These are phyloP conservation scores for Macroteleia sp. DNA, from an alignment of 2,888 invertebrate genomes.

Conservation along the genomic window DNA sequence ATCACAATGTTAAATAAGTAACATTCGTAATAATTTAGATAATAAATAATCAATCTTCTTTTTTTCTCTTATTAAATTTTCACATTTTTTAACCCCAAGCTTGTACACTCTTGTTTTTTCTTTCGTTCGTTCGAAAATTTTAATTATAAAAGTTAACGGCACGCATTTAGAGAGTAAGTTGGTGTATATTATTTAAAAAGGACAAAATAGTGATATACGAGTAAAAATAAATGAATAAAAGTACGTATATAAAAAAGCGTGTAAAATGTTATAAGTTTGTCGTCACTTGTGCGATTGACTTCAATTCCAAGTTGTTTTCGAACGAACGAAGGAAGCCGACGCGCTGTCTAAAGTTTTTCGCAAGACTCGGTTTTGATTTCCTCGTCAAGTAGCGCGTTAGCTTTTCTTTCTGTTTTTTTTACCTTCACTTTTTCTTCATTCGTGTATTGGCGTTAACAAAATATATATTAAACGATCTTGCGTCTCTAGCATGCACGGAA, in stretches of 20 bases:
- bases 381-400: constrained; percentile 28
- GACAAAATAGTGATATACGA: constrained; percentile 7
- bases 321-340: constrained; percentile 39
- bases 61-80: no score
- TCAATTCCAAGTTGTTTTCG: constrained; percentile 53
- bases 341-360: constrained; percentile 32
- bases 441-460: constrained; percentile 19
- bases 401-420: no score
- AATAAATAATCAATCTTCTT: constrained; percentile 41
- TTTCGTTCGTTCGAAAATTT: constrained; percentile 10
- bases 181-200: constrained; percentile 5
- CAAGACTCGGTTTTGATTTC: constrained; percentile 54
- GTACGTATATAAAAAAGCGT: constrained; percentile 23
- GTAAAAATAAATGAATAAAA: constrained; percentile 28
- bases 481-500: constrained; percentile 4
- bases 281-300: constrained; percentile 53
- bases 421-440: neutral
- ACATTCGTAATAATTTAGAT: constrained; percentile 23
- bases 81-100: neutral
- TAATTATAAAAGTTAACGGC: constrained; percentile 21
- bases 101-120: no score
- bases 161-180: constrained; percentile 2
- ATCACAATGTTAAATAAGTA: constrained; percentile 33
- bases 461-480: constrained; percentile 28
- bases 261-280: constrained; percentile 47